phyloP scores from a whole-genome alignment of 2,797 vertebrate genomes.

The Acanthurus lineatus region DNA sequence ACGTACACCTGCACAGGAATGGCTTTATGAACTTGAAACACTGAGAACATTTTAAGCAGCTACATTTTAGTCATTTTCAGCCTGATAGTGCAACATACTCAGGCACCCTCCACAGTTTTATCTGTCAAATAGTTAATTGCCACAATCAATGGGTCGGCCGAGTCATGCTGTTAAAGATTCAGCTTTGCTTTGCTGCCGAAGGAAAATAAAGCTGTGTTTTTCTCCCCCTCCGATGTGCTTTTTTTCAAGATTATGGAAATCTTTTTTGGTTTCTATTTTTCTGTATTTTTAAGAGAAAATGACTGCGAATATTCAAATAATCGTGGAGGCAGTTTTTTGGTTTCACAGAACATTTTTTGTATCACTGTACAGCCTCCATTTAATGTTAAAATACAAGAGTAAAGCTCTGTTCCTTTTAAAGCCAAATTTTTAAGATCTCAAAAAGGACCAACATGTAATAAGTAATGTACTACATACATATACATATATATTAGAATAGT shows the following conservation, averaged over 20 bases:
- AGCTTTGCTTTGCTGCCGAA: constrained; percentile 1
- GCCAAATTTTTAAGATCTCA: constrained; percentile 9
- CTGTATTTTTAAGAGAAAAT: constrained; percentile 13
- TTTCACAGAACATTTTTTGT: constrained; percentile 8
- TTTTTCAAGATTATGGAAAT: constrained; percentile 25
- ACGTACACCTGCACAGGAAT: constrained; percentile 32
- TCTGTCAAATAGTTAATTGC: constrained; percentile 14
- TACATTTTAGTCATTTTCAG: constrained; percentile 3
- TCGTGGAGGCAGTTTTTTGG: constrained; percentile 3
- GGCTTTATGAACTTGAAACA: constrained; percentile 14
- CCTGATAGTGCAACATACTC: constrained; percentile 3
- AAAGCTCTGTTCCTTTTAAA: background rate
- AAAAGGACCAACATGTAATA: background rate
- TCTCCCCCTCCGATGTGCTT: constrained; percentile 4
- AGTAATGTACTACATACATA: too few species aligned
- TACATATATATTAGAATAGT: too few species aligned
- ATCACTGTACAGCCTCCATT: background rate
- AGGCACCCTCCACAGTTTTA: background rate
- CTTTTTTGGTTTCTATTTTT: background rate
- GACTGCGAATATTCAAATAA: background rate
- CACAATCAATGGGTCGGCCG: background rate
- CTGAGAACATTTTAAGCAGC: constrained; percentile 6
- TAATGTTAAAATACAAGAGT: background rate
- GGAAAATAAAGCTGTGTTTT: constrained; percentile 10
- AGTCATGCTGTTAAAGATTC: constrained; percentile 23